These are phyloP conservation scores for Zelostemma sp. DNA, from an alignment of 1,140 invertebrate genomes.

Conservation along the genomic window DNA sequence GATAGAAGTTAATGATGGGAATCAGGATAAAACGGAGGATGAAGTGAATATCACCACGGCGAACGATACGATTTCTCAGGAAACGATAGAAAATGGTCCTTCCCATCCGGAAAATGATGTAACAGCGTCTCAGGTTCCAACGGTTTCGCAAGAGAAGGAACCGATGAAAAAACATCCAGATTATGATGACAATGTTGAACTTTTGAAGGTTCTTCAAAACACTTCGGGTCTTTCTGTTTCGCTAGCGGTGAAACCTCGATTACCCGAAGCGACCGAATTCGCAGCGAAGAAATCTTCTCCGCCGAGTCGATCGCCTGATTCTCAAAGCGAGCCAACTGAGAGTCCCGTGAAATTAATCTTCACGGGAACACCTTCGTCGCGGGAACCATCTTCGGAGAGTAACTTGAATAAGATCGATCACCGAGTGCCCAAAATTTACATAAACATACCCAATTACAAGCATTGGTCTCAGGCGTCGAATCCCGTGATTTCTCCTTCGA, in stretches of 20 bases:
- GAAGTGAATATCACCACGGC: no score
- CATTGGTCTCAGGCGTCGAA: slow-evolving; percentile 29
- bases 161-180: no score
- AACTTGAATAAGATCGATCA: slow-evolving; percentile 7
- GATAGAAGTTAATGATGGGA: not conserved
- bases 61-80: not conserved
- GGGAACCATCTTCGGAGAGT: slow-evolving; percentile 19
- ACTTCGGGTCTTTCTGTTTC: slow-evolving; percentile 63
- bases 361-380: slow-evolving; percentile 20
- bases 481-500: slow-evolving; percentile 5
- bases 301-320: slow-evolving; percentile 58
- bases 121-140: no score
- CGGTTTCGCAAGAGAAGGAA: slow-evolving; percentile 19
- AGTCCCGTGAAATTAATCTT: slow-evolving; percentile 26
- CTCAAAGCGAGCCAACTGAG: slow-evolving; percentile 52
- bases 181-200: no score
- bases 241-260: slow-evolving; percentile 48
- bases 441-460: slow-evolving; percentile 54
- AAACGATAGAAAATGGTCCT: no score
- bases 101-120: no score
- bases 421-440: slow-evolving; percentile 43
- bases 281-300: slow-evolving; percentile 45
- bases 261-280: slow-evolving; percentile 32
- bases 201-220: slow-evolving; percentile 59
- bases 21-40: no score